phyloP scores from a whole-genome alignment of 2,113 vertebrate genomes.

The Ceratotherium simum region DNA sequence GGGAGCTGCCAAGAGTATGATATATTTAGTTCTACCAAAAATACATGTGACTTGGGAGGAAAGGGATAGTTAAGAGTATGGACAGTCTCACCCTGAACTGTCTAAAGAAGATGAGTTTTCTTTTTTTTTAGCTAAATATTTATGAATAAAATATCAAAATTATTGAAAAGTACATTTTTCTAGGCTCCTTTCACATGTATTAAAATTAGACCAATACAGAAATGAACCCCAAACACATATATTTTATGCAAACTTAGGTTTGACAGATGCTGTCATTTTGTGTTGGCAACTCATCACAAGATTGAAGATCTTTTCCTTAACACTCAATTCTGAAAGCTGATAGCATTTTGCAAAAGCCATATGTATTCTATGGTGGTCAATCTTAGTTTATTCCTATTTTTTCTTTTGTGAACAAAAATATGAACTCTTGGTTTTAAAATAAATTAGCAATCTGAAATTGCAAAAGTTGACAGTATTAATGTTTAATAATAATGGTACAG shows the following conservation, averaged over 20 bases:
- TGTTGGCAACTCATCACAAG: slow-evolving; percentile 28
- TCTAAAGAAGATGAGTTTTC: slow-evolving; percentile 54
- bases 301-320: slow-evolving; percentile 50
- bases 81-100: slow-evolving; percentile 50
- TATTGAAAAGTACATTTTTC: slow-evolving; percentile 49
- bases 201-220: slow-evolving; percentile 55
- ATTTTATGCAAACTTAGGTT: slow-evolving; percentile 45
- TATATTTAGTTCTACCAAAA: slow-evolving; percentile 77
- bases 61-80: slow-evolving; percentile 66
- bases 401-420: slow-evolving; percentile 43
- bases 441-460: slow-evolving; percentile 2
- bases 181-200: slow-evolving; percentile 41
- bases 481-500: slow-evolving; percentile 38
- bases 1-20: slow-evolving; percentile 70
- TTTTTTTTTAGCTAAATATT: slow-evolving; percentile 59
- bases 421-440: slow-evolving; percentile 27
- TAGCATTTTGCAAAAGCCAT: slow-evolving; percentile 47
- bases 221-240: slow-evolving; percentile 4
- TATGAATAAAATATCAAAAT: slow-evolving; percentile 42
- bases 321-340: slow-evolving; percentile 32
- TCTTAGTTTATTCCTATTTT: neutral
- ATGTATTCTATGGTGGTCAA: neutral
- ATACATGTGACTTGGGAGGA: slow-evolving; percentile 58
- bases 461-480: slow-evolving; percentile 4
- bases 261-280: slow-evolving; percentile 9